These are phyloP conservation scores for Rosalia funebris DNA, from an alignment of 2,888 invertebrate genomes.

Conservation along the genomic window DNA sequence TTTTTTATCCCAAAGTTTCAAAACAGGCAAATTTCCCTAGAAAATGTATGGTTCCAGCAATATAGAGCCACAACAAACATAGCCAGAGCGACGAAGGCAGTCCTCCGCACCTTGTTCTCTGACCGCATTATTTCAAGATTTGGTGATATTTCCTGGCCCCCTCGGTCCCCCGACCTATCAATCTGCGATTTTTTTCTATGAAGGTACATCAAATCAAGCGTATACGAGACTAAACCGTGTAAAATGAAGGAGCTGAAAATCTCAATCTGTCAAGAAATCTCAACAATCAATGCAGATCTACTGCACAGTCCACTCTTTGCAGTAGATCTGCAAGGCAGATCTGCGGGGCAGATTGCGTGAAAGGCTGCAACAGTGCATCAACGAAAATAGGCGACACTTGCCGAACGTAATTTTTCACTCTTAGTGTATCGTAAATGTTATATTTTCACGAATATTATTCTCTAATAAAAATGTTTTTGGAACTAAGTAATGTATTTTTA, in stretches of 20 bases:
- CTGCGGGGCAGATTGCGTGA: not conserved
- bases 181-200: constrained; percentile 7
- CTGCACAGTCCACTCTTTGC: no score
- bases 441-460: no score
- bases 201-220: constrained; percentile 15
- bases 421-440: no score
- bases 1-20: constrained; percentile 23
- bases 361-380: not conserved
- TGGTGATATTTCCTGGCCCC: constrained; percentile 12
- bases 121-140: constrained; percentile 13
- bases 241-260: constrained; percentile 17
- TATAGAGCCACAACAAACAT: not conserved
- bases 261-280: constrained; percentile 22
- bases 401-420: no score
- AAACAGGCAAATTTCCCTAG: constrained; percentile 3
- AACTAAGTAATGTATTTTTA: not conserved
- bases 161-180: not conserved
- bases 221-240: constrained; percentile 14
- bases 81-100: constrained; percentile 2
- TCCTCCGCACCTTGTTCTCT: constrained; percentile 17
- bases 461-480: not conserved
- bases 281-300: constrained; percentile 21
- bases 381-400: not conserved
- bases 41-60: not conserved
- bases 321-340: no score